A percentile compares a stretch with the other conserved stretches of the same genome.
phyloP scores from a whole-genome alignment of 2,113 vertebrate species.

The Tapirus terrestris region DNA sequence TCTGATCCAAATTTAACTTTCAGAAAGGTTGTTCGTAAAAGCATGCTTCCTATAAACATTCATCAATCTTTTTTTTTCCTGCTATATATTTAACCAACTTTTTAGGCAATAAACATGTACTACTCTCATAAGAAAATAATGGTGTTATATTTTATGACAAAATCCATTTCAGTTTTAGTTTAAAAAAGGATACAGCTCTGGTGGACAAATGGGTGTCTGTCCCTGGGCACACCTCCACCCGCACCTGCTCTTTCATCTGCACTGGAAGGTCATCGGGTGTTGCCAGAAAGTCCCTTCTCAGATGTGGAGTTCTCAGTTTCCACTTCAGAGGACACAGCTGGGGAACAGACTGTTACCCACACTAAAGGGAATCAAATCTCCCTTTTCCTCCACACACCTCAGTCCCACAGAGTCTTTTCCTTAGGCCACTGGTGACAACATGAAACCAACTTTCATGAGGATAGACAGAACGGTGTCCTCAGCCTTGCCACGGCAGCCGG shows the following conservation, averaged over 20 bases:
- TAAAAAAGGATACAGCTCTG: background rate
- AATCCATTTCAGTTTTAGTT: background rate
- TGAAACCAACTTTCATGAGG: background rate
- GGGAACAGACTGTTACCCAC: background rate
- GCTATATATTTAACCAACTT: background rate
- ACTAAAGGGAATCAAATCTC: background rate
- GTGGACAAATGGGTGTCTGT: background rate
- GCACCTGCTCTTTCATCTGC: background rate
- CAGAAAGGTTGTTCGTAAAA: background rate
- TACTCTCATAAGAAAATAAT: background rate
- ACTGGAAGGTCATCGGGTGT: background rate
- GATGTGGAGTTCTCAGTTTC: background rate
- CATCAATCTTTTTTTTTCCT: background rate
- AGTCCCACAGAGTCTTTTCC: background rate
- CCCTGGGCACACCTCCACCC: background rate
- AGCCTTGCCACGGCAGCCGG: background rate
- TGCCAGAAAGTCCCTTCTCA: background rate
- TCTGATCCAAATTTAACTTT: slow-evolving; percentile 33
- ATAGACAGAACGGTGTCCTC: background rate
- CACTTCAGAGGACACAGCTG: background rate
- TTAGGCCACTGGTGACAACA: background rate
- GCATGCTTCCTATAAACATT: background rate
- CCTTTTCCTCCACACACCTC: too few relatives aligned
- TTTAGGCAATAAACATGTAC: background rate
- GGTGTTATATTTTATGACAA: background rate